Evolutionary conservation across 2,888 invertebrate species (phyloP).

Genomic region (Tethea ocularis): DNA sequence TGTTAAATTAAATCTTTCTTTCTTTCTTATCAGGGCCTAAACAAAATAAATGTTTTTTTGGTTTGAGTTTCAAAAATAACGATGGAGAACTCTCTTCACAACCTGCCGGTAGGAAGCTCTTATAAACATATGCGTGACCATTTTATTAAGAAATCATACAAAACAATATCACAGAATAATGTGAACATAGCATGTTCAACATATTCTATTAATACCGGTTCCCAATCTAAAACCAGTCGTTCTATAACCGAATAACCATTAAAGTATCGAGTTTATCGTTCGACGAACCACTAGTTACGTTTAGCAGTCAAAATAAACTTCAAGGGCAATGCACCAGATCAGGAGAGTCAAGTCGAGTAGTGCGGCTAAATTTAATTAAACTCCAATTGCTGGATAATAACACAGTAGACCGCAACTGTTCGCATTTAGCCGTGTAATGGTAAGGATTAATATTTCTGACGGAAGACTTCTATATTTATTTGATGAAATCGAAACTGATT

Average conservation of each 20-base stretch:
- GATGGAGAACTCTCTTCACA: too few species aligned
- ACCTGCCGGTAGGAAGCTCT: too few species aligned
- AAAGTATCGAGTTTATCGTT: slow-evolving; percentile 44
- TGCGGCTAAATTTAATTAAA: slow-evolving; percentile 45
- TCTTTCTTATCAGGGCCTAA: too few species aligned
- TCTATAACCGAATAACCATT: slow-evolving; percentile 28
- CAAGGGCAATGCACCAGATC: slow-evolving; percentile 52
- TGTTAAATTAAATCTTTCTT: too few species aligned
- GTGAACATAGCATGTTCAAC: not conserved
- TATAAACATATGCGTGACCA: not conserved
- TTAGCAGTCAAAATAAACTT: slow-evolving; percentile 50
- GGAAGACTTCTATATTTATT: too few species aligned
- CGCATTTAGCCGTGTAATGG: not conserved
- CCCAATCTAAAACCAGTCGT: slow-evolving; percentile 15
- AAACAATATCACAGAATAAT: not conserved
- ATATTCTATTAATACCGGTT: slow-evolving; percentile 1
- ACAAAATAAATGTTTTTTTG: too few species aligned
- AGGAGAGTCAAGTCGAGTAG: slow-evolving; percentile 13
- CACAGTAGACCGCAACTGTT: slow-evolving; percentile 5
- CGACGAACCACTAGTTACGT: slow-evolving; percentile 34
- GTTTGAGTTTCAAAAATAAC: too few species aligned
- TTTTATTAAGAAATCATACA: not conserved
- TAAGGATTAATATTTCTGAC: too few species aligned
- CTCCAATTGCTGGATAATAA: slow-evolving; percentile 25
- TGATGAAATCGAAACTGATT: too few species aligned